Base-by-base conservation (phyloP, 1,140 invertebrate species). In the Marisa cornuarietis region DNA sequence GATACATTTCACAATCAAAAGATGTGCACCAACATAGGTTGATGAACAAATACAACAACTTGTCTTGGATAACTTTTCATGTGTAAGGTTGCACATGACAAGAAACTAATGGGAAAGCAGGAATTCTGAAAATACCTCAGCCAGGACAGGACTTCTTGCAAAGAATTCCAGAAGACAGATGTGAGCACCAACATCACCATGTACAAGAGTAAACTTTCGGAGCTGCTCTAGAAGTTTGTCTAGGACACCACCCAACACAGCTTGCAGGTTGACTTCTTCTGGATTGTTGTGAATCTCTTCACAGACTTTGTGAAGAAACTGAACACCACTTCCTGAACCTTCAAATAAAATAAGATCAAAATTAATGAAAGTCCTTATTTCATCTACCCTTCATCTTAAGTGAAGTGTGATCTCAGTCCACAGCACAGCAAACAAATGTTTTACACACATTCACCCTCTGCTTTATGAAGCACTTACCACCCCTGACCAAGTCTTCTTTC, bases 61-160 rank as follows among this genome's bases (percentile, higher is more conserved):
- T 42, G 31, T 42, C 0, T 42, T 2, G 31, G 31, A 42, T 42
- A 6, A 42, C 6, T 42, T 42, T 42, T 42, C 31, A 42, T 42
- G 31, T 42, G 31, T 6, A n/a, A 42, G 31, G 31, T 42, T 42
- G 31, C 31, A 42, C 6, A 42, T 42, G 31, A 42, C 31, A 42
- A 42, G 31, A 6, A 42, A 42, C 31, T 6, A 42, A 42, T 63
- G 13, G 20, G 22, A 66, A 52, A 65, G 72, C 49, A 66, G 52
- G 77, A 74, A 51, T 26, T 63, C 26, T 31, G 18, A 90, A 80
- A 89, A 91, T 84, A 92, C 92, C 83, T 93, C 92, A 85, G 93
- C 93, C 75, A 95, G 94, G 69, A 71, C 79, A 49, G 83, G 71
- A 49, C 80, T 87, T 69, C 80, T 80, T 11, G 86, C 82, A 74